Evolutionary conservation across 2,888 invertebrate species (phyloP), one percentile per base, ranked within the genome.

Genomic region (Phytoseiulus persimilis): DNA sequence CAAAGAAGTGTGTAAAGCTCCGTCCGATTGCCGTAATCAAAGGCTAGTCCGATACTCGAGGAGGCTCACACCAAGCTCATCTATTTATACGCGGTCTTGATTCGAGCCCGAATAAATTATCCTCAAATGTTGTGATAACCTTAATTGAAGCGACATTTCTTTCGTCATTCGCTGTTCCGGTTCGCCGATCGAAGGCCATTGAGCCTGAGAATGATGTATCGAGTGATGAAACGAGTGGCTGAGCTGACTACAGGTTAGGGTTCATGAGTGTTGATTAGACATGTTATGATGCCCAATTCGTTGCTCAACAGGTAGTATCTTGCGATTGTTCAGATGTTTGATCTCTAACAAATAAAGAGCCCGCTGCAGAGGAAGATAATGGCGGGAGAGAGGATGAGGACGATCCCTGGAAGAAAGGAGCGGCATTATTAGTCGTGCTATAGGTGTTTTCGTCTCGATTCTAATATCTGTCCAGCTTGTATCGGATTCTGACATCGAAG

Each of bases 1-100:
- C 98, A 92, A 96, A 97, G 92, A 99, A 99, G 93, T 95, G 97
- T 92, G 96, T 99, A 83, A 99, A 99, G 93, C 94, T 99, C 92
- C 94, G 98, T 91, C 99, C 99, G 0, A 97, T 99, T 92, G 99
- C 99, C 90, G 99, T 99, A 39, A 99, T 99, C 91, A 99, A 99
- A 93, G 99, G 99, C 90, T 98, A 93, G 95, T 18, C 32, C 39
- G 83, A 31, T 90, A 32, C 31, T 28, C 65, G 46, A 45, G 23
- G 23, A 45, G 39, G 9, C 5, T 39, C 39, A 6, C n/a, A 90
- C 9, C 31, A 31, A 11, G 83, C 18, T 23, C 28, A 2, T 1
- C 87, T 84, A 39, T 83, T 39, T 39, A 39, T 39, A 39, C 39
- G 9, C 39, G 5, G 39, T 6, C 3, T 39, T 39, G 39, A 39